Evolutionary conservation across 2,113 vertebrate genomes (phyloP).

Genomic region (Phylloscopus trochilus): DNA sequence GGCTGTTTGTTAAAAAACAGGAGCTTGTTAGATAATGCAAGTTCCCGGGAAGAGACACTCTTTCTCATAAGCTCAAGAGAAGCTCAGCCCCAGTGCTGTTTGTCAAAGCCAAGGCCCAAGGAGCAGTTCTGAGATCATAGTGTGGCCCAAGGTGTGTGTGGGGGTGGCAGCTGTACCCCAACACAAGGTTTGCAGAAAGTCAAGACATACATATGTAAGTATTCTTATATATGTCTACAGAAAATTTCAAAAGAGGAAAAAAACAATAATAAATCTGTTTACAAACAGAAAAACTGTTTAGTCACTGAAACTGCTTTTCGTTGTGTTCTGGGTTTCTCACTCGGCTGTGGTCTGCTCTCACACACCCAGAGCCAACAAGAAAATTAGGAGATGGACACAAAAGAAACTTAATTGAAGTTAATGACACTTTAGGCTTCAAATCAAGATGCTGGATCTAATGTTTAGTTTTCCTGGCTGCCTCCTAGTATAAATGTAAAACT

Average conservation of each 20-base stretch:
- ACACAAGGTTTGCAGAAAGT: background rate
- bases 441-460: background rate
- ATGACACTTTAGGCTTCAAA: background rate
- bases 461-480: background rate
- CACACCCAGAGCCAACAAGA: background rate
- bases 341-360: background rate
- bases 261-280: background rate
- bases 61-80: background rate
- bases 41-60: background rate
- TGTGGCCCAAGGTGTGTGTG: background rate
- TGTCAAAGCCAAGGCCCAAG: rapidly evolving
- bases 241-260: background rate
- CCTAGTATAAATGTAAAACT: background rate
- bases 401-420: background rate
- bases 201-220: background rate
- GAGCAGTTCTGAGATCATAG: background rate
- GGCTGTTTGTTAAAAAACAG: background rate
- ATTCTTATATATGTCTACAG: background rate
- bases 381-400: background rate
- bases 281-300: background rate
- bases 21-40: background rate
- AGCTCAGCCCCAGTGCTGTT: background rate
- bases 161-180: background rate
- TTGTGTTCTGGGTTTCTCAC: background rate
- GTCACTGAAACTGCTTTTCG: background rate